Evolutionary conservation across 1,140 invertebrate species (phyloP).

Genomic region (Trichonephila clavata): DNA sequence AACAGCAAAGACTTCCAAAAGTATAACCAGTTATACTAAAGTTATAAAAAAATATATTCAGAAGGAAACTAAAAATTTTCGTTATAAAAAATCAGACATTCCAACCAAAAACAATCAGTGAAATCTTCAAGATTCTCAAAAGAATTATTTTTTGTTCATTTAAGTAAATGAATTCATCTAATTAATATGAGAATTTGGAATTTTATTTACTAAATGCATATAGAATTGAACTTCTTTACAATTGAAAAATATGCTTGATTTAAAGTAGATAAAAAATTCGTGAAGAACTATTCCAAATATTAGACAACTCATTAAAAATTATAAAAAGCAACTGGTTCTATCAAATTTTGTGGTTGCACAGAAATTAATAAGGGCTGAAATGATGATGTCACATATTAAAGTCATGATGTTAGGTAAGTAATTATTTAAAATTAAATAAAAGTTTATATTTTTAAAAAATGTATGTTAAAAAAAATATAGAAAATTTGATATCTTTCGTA

Average conservation of each 20-base stretch:
- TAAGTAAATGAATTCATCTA: not conserved
- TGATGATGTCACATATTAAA: conserved; percentile 75
- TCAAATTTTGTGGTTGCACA: not conserved
- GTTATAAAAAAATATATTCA: not conserved
- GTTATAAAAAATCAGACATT: not conserved
- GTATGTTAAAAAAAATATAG: no score
- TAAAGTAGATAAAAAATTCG: no score
- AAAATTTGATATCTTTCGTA: no score
- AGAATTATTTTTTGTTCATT: not conserved
- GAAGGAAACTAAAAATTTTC: not conserved
- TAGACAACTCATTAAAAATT: no score
- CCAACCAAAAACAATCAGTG: not conserved
- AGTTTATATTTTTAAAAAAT: no score
- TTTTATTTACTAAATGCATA: not conserved
- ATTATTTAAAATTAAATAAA: not conserved
- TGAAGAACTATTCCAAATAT: no score
- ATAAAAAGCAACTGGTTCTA: not conserved
- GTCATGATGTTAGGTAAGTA: conserved; percentile 73
- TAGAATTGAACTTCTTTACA: no score
- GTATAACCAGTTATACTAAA: not conserved
- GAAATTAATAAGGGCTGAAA: not conserved
- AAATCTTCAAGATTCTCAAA: not conserved
- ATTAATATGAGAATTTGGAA: not conserved
- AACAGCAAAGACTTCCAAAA: not conserved
- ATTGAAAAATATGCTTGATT: no score